Conservation (phyloP, 1,140 invertebrate genomes). For the Pogonognathellus flavescens region DNA sequence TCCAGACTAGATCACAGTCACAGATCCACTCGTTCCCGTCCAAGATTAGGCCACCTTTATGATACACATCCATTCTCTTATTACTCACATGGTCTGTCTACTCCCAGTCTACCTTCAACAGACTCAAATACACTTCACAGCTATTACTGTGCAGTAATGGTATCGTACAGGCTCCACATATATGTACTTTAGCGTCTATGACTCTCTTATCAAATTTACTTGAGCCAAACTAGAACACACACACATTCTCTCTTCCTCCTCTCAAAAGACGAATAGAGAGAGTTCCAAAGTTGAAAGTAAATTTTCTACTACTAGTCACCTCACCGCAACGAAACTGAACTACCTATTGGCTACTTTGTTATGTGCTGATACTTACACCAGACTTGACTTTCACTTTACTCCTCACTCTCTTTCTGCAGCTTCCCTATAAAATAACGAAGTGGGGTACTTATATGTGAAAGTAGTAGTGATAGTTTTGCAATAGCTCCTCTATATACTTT, state of each 20-base stretch:
- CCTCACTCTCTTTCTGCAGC: background rate
- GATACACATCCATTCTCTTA: conserved; percentile 65
- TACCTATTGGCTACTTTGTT: conserved; percentile 29
- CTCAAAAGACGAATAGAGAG: conserved; percentile 20
- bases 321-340: conserved; percentile 18
- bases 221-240: background rate
- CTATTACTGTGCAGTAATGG: background rate
- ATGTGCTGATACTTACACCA: conserved; percentile 15
- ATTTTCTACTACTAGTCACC: conserved; percentile 29
- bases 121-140: background rate
- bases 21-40: conserved; percentile 87
- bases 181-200: background rate
- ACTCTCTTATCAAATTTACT: background rate
- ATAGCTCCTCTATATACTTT: too few species aligned
- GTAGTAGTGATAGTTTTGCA: too few species aligned
- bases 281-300: conserved; percentile 26
- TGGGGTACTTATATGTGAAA: too few species aligned
- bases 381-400: background rate
- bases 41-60: conserved; percentile 82
- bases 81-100: conserved; percentile 5
- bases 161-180: background rate
- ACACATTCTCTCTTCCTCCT: background rate
- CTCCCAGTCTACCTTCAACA: background rate
- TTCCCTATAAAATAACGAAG: too few species aligned
- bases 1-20: conserved; percentile 89